Percentiles rank a stretch among this genome's conserved stretches.
phyloP scores from a whole-genome alignment of 2,888 invertebrate genomes.

The Podotricha telesiphe region DNA sequence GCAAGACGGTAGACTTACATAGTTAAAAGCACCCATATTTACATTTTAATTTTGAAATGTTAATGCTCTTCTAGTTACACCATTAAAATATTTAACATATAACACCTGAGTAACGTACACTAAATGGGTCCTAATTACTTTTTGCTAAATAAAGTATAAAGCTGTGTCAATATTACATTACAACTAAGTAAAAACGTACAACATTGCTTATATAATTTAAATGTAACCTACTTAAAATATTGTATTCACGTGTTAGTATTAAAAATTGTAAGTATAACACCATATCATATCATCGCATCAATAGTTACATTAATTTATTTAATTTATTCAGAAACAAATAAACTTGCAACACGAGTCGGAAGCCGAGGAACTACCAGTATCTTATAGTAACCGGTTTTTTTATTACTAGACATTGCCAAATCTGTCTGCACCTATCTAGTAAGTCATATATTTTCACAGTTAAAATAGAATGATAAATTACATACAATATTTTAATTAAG shows the following conservation, averaged over 20 bases:
- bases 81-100: constrained; percentile 9
- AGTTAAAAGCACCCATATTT: constrained; percentile 25
- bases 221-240: background rate
- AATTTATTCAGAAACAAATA: constrained; percentile 33
- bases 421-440: constrained; percentile 36
- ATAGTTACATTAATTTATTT: constrained; percentile 15
- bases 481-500: background rate
- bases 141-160: background rate
- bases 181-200: background rate
- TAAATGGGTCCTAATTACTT: constrained; percentile 12
- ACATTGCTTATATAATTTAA: background rate
- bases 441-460: constrained; percentile 7
- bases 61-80: constrained; percentile 3
- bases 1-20: background rate
- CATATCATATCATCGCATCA: background rate
- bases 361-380: constrained; percentile 42
- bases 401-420: constrained; percentile 47
- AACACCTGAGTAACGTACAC: background rate
- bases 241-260: background rate
- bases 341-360: constrained; percentile 36
- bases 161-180: constrained; percentile 12
- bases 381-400: constrained; percentile 48
- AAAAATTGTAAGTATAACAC: background rate
- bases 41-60: constrained; percentile 6
- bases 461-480: constrained; percentile 8